A percentile compares a stretch with the other conserved stretches of the same genome.
phyloP scores from a whole-genome alignment of 2,888 invertebrate genomes.

The Sesamia inferens region DNA sequence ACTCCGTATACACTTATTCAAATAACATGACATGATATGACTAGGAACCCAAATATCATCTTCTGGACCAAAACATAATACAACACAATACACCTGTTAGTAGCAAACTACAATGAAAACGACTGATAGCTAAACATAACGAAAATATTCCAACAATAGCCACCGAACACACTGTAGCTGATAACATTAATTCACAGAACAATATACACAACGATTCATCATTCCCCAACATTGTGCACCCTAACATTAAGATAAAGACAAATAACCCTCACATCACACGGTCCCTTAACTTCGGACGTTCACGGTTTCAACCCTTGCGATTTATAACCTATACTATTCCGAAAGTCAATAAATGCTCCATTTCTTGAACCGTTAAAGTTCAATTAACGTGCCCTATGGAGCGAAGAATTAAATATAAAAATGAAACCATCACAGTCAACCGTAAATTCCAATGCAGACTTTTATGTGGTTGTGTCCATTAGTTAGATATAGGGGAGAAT shows the following conservation, averaged over 20 bases:
- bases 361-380: slow-evolving; percentile 83
- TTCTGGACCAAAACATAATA: background rate
- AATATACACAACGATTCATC: slow-evolving; percentile 53
- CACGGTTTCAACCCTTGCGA: slow-evolving; percentile 69
- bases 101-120: slow-evolving; percentile 25
- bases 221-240: slow-evolving; percentile 60
- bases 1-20: background rate
- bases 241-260: slow-evolving; percentile 66
- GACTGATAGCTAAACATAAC: slow-evolving; percentile 13
- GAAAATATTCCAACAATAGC: slow-evolving; percentile 40
- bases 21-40: background rate
- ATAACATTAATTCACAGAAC: slow-evolving; percentile 48
- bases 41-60: background rate
- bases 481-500: slow-evolving; percentile 51
- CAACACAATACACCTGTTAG: background rate
- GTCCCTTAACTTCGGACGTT: slow-evolving; percentile 61
- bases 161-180: slow-evolving; percentile 19
- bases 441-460: slow-evolving; percentile 80
- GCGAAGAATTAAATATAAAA: slow-evolving; percentile 86
- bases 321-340: slow-evolving; percentile 69
- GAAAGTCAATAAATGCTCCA: slow-evolving; percentile 80
- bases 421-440: slow-evolving; percentile 75
- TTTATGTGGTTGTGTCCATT: slow-evolving; percentile 78
- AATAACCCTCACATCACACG: slow-evolving; percentile 64
- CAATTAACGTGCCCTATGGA: slow-evolving; percentile 82